These are phyloP conservation scores for Pelobates fuscus DNA, from an alignment of 2,113 vertebrate genomes.

Conservation along the genomic window DNA sequence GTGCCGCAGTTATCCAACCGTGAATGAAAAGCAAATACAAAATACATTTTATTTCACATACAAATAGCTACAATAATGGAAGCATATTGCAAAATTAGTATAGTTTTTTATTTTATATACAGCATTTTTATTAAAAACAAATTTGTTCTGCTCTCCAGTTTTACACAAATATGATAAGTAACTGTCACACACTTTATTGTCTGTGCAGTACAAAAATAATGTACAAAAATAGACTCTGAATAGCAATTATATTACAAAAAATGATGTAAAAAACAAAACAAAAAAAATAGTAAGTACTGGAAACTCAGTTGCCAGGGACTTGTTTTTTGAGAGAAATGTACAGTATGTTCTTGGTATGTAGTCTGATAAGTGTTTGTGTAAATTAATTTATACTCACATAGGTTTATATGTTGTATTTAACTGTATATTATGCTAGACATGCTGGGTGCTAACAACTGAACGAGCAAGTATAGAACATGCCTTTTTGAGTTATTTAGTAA, in stretches of 20 bases:
- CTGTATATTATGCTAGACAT: no score
- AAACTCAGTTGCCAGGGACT: no score
- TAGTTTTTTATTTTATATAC: background rate
- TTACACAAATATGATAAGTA: background rate
- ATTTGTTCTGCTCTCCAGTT: background rate
- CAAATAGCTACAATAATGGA: background rate
- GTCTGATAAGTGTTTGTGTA: no score
- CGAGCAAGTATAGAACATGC: no score
- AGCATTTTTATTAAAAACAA: background rate
- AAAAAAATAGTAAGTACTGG: no score
- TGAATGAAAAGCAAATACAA: slow-evolving; percentile 6
- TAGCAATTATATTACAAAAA: slow-evolving; percentile 24
- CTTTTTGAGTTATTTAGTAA: no score
- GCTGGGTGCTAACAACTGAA: no score
- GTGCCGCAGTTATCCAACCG: no score
- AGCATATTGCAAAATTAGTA: background rate
- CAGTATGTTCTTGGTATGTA: no score
- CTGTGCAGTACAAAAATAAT: slow-evolving; percentile 40
- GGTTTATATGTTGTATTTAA: no score
- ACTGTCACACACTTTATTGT: background rate
- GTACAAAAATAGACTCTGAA: slow-evolving; percentile 44
- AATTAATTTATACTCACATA: no score
- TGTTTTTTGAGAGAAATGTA: no score
- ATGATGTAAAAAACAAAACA: slow-evolving; percentile 16
- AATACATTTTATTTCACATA: slow-evolving; percentile 39